Percentiles rank a stretch among this genome's conserved stretches.
Conservation (phyloP, 2,888 invertebrate genomes). For the Andrena praecox region DNA sequence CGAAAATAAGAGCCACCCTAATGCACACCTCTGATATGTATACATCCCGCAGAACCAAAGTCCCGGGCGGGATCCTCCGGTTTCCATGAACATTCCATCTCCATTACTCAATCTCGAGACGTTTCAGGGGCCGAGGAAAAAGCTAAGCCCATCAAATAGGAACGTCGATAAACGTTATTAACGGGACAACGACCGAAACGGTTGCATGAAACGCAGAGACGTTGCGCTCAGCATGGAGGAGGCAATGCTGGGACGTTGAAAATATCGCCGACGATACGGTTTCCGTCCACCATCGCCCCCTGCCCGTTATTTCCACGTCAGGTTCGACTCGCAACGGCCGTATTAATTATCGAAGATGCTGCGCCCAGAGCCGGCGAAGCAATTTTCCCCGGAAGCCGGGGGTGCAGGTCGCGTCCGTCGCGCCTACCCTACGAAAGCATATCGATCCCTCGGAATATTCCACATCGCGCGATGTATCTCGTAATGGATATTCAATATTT, state of each 20-base stretch:
- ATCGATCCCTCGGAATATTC: slow-evolving; percentile 70
- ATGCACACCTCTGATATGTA: background rate
- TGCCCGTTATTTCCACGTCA: slow-evolving; percentile 63
- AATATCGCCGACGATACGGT: slow-evolving; percentile 48
- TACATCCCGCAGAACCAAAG: background rate
- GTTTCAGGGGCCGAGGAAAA: background rate
- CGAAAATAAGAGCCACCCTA: too few relatives aligned
- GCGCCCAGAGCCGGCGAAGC: slow-evolving; percentile 45
- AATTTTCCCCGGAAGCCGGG: slow-evolving; percentile 55
- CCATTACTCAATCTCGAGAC: slow-evolving; percentile 11
- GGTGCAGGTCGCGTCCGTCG: slow-evolving; percentile 2
- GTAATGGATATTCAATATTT: slow-evolving; percentile 76
- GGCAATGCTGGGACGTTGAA: slow-evolving; percentile 17
- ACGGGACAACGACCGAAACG: slow-evolving; percentile 13
- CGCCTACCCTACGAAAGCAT: slow-evolving; percentile 52
- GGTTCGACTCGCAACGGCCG: slow-evolving; percentile 47
- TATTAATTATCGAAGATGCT: slow-evolving; percentile 72
- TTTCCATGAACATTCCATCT: slow-evolving; percentile 2
- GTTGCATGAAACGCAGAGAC: background rate
- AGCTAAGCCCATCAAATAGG: background rate
- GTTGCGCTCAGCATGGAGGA: background rate
- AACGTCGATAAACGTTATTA: slow-evolving; percentile 15
- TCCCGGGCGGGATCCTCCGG: too few relatives aligned
- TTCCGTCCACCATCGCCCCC: slow-evolving; percentile 8
- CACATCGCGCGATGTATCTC: slow-evolving; percentile 69